These are phyloP conservation scores for Tiliacea citrago DNA, from an alignment of 2,888 invertebrate genomes.

Conservation along the genomic window DNA sequence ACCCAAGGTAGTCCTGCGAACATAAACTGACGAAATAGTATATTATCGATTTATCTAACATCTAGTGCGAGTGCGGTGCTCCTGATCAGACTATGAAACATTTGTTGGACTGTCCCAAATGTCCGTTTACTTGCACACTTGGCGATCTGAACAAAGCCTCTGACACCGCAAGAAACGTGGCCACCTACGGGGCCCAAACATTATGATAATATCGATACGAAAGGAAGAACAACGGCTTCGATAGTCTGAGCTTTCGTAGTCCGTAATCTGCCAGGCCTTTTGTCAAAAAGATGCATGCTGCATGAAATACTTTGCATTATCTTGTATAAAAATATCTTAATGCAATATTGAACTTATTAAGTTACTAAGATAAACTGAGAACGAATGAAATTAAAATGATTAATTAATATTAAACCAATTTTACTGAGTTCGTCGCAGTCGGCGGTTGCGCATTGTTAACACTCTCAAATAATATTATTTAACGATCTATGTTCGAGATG, in stretches of 20 bases:
- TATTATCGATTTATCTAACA: constrained; percentile 4
- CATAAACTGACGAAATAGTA: not conserved
- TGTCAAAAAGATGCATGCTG: not conserved
- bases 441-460: constrained; percentile 32
- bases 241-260: constrained; percentile 5
- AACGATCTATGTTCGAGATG: constrained; percentile 71
- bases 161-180: not conserved
- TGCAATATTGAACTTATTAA: not conserved
- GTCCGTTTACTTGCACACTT: not conserved
- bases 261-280: not conserved
- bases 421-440: constrained; percentile 7
- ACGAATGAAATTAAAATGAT: constrained; percentile 26
- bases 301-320: not conserved
- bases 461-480: constrained; percentile 59
- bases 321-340: not conserved
- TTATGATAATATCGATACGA: not conserved
- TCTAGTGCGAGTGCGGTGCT: not conserved
- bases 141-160: not conserved
- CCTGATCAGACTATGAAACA: constrained; percentile 4
- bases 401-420: constrained; percentile 7
- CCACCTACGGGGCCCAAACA: not conserved
- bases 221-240: not conserved
- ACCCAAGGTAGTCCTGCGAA: not conserved
- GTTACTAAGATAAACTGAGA: constrained; percentile 18
- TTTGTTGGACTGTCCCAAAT: not conserved